phyloP scores from a whole-genome alignment of 2,797 vertebrate genomes.

The Pseudochirops cupreus region DNA sequence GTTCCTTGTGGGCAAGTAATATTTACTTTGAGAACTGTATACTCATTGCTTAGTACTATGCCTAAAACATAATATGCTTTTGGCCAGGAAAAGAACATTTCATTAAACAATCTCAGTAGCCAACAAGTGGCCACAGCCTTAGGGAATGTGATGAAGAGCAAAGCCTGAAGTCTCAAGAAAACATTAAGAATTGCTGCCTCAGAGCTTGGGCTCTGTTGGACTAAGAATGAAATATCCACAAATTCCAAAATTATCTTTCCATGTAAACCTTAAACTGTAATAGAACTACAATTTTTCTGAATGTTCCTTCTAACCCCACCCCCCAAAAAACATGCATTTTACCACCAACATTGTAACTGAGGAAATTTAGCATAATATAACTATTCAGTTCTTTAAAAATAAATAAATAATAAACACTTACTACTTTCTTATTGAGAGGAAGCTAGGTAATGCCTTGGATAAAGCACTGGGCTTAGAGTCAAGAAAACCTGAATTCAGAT shows the following conservation, averaged over 20 bases:
- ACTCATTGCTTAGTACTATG: not conserved
- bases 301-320: not conserved
- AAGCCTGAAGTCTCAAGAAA: constrained; percentile 75
- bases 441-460: no score
- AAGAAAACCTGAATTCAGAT: no score
- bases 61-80: constrained; percentile 80
- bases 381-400: not conserved
- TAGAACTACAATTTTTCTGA: constrained; percentile 40
- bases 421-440: not conserved
- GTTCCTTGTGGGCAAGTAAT: not conserved
- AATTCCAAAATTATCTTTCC: constrained; percentile 22
- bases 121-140: constrained; percentile 90
- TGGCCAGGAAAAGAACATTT: constrained; percentile 89
- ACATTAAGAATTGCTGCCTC: constrained; percentile 22
- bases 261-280: constrained; percentile 68
- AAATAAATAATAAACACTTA: not conserved
- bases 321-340: not conserved
- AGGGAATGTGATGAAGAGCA: constrained; percentile 84
- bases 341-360: not conserved
- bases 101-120: constrained; percentile 88
- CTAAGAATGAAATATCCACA: constrained; percentile 59
- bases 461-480: no score
- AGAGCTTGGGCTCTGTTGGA: constrained; percentile 42
- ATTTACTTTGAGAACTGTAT: not conserved
- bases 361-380: not conserved